Evolutionary conservation across 2,797 vertebrate species (phyloP), one percentile per base, ranked within the genome.

Genomic region (Xerus rutilus): DNA sequence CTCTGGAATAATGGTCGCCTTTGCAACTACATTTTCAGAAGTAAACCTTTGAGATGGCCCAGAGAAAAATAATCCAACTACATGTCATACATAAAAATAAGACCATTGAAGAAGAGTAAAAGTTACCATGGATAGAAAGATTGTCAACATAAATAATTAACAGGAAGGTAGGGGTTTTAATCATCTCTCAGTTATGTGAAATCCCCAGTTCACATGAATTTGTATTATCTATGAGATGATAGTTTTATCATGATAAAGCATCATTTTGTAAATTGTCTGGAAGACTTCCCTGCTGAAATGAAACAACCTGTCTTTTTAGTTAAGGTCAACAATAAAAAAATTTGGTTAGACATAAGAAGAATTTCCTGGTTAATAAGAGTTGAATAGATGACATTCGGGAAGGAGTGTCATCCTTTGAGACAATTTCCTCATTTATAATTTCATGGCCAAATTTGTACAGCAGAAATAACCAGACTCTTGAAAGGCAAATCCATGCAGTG

Each of bases 401-500:
- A 89, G 11, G 17, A 11, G 65, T 73, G 79, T 47, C 2, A 35
- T 14, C 15, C 13, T 76, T 30, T 77, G 43, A 69, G 64, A 64
- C 25, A 78, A 15, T 67, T 90, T 83, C 10, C 49, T 91, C 64
- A 72, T 89, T 86, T 89, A 52, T 90, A n/a, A 82, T 52, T 92
- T 85, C 70, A 72, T 90, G 74, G 6, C 30, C 45, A 79, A 87
- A 4, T 78, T 30, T 90, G 12, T 85, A 90, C 92, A 91, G 69
- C 49, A 96, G 82, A 95, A 97, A 90, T 84, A 96, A 90, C 25
- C 69, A 85, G 32, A 62, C 32, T 82, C 65, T 96, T 81, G 43
- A 95, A 93, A 94, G 81, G 69, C 47, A 81, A 59, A 57, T 77
- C 47, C 74, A 93, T 57, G 67, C 73, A 87, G 77, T 88, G 11